Conservation (phyloP, 2,797 vertebrate genomes). For the Pelobates cultripes region DNA sequence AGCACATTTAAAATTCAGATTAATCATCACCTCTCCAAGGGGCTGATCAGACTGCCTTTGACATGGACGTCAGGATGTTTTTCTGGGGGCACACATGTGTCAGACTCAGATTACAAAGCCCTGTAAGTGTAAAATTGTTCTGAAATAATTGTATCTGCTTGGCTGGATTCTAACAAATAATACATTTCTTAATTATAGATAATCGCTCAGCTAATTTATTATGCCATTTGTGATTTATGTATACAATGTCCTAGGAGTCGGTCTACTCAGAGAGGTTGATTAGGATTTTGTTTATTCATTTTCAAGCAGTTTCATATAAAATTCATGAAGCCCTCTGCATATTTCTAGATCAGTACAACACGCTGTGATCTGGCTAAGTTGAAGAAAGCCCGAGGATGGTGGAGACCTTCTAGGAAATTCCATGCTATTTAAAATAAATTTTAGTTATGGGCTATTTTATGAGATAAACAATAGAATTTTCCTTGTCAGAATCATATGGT, state of each 20-base stretch:
- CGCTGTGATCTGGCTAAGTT: conserved; percentile 20
- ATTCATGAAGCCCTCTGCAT: conserved; percentile 18
- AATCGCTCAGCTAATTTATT: background rate
- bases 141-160: no score
- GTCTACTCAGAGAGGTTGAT: background rate
- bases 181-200: background rate
- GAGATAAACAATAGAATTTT: no score
- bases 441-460: background rate
- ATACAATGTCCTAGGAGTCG: background rate
- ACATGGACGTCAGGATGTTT: no score
- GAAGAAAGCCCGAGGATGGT: conserved; percentile 12
- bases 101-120: no score
- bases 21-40: no score
- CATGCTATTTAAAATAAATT: background rate
- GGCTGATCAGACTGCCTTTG: no score
- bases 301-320: conserved; percentile 27
- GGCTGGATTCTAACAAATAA: no score
- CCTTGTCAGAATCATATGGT: no score
- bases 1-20: no score
- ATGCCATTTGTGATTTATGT: background rate
- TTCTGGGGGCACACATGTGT: no score
- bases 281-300: conserved; percentile 24
- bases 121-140: no score
- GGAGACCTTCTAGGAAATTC: background rate
- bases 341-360: background rate